phyloP scores from a whole-genome alignment of 2,113 vertebrate species.

The Morphnarchus princeps region DNA sequence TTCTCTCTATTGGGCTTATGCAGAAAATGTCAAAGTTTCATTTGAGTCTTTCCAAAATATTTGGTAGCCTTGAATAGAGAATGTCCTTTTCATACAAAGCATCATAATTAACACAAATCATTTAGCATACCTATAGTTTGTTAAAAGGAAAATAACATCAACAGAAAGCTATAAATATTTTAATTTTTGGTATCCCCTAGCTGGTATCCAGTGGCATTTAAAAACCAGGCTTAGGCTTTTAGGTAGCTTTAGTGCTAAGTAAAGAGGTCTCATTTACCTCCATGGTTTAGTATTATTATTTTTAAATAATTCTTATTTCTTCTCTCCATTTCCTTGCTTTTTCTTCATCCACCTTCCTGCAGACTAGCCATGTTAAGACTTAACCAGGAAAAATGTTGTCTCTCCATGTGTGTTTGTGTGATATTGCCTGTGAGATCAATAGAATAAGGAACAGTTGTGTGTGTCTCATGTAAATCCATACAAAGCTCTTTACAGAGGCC shows the following conservation, averaged over 20 bases:
- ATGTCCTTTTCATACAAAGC: not conserved
- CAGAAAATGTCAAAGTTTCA: not conserved
- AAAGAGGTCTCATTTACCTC: not conserved
- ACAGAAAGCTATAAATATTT: not conserved
- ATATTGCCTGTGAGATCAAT: not conserved
- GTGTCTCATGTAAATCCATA: accelerated
- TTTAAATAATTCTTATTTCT: not conserved
- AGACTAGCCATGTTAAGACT: not conserved
- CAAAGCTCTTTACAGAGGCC: not conserved
- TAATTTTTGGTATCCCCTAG: not conserved
- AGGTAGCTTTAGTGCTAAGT: not conserved
- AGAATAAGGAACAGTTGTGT: accelerated
- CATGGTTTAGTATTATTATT: accelerated
- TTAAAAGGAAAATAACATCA: not conserved
- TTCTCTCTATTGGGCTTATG: not conserved
- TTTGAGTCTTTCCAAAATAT: not conserved
- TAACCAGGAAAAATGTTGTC: not conserved
- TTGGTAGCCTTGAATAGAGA: not conserved
- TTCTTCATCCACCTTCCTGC: not conserved
- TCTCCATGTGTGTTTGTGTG: not conserved
- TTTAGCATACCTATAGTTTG: not conserved
- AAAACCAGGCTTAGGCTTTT: not conserved
- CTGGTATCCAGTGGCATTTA: not conserved
- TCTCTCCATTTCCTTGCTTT: not conserved
- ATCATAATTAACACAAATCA: not conserved